Conservation (phyloP, 2,888 invertebrate species). For the Clistopyga incitator region DNA sequence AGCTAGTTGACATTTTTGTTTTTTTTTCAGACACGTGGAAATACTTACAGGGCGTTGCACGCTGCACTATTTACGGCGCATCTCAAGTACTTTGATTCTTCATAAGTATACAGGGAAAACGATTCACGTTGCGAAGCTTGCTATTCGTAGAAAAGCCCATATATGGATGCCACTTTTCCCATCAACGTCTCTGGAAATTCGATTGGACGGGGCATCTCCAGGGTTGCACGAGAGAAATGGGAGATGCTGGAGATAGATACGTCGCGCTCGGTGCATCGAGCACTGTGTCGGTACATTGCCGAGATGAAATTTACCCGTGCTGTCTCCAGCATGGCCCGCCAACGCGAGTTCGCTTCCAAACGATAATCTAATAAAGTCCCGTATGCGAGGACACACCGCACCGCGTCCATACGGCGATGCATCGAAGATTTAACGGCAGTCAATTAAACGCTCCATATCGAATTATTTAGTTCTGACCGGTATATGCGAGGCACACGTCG, state of each 20-base stretch:
- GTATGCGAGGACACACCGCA: slow-evolving; percentile 33
- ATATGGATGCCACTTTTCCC: slow-evolving; percentile 42
- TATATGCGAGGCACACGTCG: slow-evolving; percentile 2
- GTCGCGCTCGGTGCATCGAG: slow-evolving; percentile 4
- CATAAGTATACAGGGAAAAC: too few relatives aligned
- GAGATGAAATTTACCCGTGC: slow-evolving; percentile 11
- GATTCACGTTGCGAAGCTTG: too few relatives aligned
- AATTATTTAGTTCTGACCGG: slow-evolving; percentile 30
- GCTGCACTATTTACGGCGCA: too few relatives aligned
- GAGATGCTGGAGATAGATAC: slow-evolving; percentile 14
- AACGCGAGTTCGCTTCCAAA: slow-evolving; percentile 47
- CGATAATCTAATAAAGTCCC: slow-evolving; percentile 64
- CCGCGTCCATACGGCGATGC: slow-evolving; percentile 16
- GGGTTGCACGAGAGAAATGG: slow-evolving; percentile 14
- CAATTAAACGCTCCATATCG: slow-evolving; percentile 34
- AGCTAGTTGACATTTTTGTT: too few relatives aligned
- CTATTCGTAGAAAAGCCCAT: neutral
- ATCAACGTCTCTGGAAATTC: slow-evolving; percentile 69
- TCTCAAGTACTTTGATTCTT: too few relatives aligned
- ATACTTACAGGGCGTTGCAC: too few relatives aligned
- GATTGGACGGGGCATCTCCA: slow-evolving; percentile 62
- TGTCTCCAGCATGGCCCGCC: slow-evolving; percentile 7
- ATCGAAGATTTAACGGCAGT: slow-evolving; percentile 51
- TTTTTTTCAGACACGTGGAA: too few relatives aligned
- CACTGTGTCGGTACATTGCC: slow-evolving; percentile 16